Evolutionary conservation across 2,113 vertebrate genomes (phyloP).

Genomic region (Corapipo altera): DNA sequence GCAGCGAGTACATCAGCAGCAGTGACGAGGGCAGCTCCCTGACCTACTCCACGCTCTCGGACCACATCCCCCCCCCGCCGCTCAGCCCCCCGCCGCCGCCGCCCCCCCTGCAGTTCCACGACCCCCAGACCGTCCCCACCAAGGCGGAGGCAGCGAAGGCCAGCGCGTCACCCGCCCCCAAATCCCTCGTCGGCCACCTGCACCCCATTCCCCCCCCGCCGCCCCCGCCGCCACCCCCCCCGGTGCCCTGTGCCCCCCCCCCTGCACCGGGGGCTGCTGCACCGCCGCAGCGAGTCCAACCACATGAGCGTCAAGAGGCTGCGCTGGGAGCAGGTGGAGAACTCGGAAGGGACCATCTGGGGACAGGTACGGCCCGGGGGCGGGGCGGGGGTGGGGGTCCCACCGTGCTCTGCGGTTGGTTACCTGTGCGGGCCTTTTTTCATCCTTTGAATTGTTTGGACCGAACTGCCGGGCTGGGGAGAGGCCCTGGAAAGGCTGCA

Average conservation of each 20-base stretch:
- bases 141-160: slow-evolving; percentile 69
- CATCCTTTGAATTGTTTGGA: neutral
- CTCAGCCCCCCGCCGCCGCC: slow-evolving; percentile 85
- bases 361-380: slow-evolving; percentile 81
- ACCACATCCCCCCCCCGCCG: slow-evolving; percentile 86
- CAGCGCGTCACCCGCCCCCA: neutral
- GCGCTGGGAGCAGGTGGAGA: slow-evolving; percentile 98
- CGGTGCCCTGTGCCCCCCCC: slow-evolving; percentile 55
- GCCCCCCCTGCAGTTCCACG: slow-evolving; percentile 80
- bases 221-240: slow-evolving; percentile 63
- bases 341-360: slow-evolving; percentile 98
- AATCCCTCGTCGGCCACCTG: slow-evolving; percentile 65
- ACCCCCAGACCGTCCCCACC: slow-evolving; percentile 74
- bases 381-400: accelerated
- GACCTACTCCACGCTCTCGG: slow-evolving; percentile 88
- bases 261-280: slow-evolving; percentile 75
- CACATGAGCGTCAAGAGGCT: slow-evolving; percentile 97
- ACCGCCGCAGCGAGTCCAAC: slow-evolving; percentile 86
- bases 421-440: neutral
- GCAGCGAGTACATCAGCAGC: slow-evolving; percentile 89
- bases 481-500: neutral
- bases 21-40: slow-evolving; percentile 92
- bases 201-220: slow-evolving; percentile 78
- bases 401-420: accelerated
- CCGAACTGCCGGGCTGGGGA: neutral